Conservation (phyloP, 2,113 vertebrate genomes). For the Porphyrio hochstetteri region DNA sequence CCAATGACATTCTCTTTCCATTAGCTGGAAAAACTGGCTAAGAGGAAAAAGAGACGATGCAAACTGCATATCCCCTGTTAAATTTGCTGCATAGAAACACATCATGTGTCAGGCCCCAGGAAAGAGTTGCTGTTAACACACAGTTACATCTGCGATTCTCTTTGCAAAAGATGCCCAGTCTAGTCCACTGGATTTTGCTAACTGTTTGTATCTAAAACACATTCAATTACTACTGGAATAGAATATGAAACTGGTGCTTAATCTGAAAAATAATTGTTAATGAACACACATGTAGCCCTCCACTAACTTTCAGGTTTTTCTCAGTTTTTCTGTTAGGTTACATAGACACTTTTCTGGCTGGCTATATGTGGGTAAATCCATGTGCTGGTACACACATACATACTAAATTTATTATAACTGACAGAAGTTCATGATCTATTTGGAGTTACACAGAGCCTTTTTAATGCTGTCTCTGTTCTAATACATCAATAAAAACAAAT, state of each 20-base stretch:
- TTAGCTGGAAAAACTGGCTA: conserved; percentile 40
- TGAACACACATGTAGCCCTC: background rate
- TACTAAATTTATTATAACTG: background rate
- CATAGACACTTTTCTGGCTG: background rate
- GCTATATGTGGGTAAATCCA: background rate
- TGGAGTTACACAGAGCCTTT: background rate
- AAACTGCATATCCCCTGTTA: background rate
- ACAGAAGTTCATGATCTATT: background rate
- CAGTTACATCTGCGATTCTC: background rate
- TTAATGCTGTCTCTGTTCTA: background rate
- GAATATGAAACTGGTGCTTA: background rate
- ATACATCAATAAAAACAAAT: background rate
- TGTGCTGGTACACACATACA: background rate
- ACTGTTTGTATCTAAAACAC: background rate
- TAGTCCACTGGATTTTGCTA: background rate
- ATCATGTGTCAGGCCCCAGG: background rate
- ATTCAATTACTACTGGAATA: background rate
- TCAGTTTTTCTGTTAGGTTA: background rate
- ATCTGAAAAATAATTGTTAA: background rate
- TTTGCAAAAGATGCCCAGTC: background rate
- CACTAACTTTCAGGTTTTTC: background rate
- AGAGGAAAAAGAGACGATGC: background rate
- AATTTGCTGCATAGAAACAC: conserved; percentile 7
- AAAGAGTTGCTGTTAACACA: background rate
- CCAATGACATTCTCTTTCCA: conserved; percentile 38